phyloP scores from a whole-genome alignment of 2,113 vertebrate species.

The Gobius niger region DNA sequence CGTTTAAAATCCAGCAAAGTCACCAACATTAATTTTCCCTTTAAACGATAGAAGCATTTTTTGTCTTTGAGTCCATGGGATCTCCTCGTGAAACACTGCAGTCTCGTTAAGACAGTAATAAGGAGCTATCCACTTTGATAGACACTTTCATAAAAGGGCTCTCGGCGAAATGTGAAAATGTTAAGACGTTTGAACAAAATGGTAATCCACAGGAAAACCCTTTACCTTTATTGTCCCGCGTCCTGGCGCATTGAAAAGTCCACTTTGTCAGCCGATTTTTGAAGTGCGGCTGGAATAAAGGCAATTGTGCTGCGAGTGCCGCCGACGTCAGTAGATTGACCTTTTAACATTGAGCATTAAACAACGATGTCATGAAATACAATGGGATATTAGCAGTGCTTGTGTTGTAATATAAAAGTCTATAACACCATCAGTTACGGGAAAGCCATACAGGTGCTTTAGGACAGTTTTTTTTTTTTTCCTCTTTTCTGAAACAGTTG shows the following conservation, averaged over 20 bases:
- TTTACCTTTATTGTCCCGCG: slow-evolving; percentile 38
- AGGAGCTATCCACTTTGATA: slow-evolving; percentile 34
- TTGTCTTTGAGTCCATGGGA: slow-evolving; percentile 46
- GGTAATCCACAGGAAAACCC: slow-evolving; percentile 48
- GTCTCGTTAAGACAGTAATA: slow-evolving; percentile 41
- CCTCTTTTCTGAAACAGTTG: slow-evolving; percentile 53
- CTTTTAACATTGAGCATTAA: slow-evolving; percentile 24
- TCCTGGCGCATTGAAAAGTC: slow-evolving; percentile 26
- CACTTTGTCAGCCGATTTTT: background rate
- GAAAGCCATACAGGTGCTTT: slow-evolving; percentile 36
- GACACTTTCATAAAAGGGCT: slow-evolving; percentile 23
- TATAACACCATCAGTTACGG: slow-evolving; percentile 20
- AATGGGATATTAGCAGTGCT: slow-evolving; percentile 47
- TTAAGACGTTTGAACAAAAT: slow-evolving; percentile 39
- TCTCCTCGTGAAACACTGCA: slow-evolving; percentile 40
- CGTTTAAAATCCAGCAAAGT: slow-evolving; percentile 35
- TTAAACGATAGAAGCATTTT: slow-evolving; percentile 46
- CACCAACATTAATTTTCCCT: slow-evolving; percentile 59
- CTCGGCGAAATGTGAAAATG: slow-evolving; percentile 5
- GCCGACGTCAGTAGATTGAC: slow-evolving; percentile 40
- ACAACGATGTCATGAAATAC: slow-evolving; percentile 9
- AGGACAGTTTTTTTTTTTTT: slow-evolving; percentile 6
- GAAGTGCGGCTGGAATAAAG: slow-evolving; percentile 14
- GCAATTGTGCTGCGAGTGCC: slow-evolving; percentile 4
- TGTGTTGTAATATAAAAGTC: slow-evolving; percentile 2